phyloP scores from a whole-genome alignment of 2,797 vertebrate species.

The Tachyglossus aculeatus region DNA sequence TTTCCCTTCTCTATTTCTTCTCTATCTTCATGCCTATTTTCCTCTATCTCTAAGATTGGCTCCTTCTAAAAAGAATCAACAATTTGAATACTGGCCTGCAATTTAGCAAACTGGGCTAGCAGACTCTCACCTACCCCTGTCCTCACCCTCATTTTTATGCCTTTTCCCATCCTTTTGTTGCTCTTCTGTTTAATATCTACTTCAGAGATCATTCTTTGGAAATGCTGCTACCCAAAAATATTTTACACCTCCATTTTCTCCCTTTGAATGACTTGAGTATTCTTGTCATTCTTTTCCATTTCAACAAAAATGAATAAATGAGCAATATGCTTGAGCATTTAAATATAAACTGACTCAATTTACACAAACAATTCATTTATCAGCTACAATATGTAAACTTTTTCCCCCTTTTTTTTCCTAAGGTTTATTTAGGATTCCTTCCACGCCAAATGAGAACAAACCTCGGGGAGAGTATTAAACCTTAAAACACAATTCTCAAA shows the following conservation, averaged over 20 bases:
- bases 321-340: not conserved
- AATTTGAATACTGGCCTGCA: not conserved
- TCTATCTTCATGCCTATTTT: not conserved
- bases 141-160: not conserved
- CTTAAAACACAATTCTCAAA: constrained; percentile 28
- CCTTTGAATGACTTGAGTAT: not conserved
- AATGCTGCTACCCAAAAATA: no score
- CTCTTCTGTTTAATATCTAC: not conserved
- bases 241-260: no score
- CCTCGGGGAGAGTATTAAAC: not conserved
- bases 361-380: not conserved
- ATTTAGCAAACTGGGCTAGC: not conserved
- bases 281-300: not conserved
- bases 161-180: not conserved
- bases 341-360: not conserved
- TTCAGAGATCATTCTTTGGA: no score
- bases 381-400: not conserved
- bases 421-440: not conserved
- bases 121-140: not conserved
- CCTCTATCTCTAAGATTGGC: not conserved
- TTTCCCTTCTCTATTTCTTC: not conserved
- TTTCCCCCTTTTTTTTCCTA: no score
- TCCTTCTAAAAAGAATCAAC: not conserved
- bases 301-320: not conserved
- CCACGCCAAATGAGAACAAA: not conserved